phyloP scores from a whole-genome alignment of 2,113 vertebrate genomes.

The Canis aureus region DNA sequence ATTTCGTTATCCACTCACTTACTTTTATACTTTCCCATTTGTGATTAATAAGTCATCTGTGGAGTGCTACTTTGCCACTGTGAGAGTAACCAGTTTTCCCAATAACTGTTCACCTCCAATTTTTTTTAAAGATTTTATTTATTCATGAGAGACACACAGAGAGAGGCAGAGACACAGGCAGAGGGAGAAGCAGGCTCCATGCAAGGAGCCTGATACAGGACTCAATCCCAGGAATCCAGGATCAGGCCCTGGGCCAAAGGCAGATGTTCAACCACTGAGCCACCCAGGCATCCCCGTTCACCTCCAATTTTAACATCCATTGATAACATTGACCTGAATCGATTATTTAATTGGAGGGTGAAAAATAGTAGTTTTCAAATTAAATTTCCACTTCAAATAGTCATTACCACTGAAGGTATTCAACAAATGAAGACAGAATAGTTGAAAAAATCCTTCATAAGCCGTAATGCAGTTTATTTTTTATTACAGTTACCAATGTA shows the following conservation, averaged over 20 bases:
- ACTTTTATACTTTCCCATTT: not conserved
- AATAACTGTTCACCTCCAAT: not conserved
- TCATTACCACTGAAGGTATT: not conserved
- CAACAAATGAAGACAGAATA: not conserved
- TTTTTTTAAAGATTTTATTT: not conserved
- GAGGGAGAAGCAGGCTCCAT: too few species aligned
- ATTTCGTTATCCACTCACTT: not conserved
- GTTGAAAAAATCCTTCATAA: not conserved
- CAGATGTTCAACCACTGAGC: too few species aligned
- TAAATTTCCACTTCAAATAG: not conserved
- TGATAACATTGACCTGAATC: not conserved
- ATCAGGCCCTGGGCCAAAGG: too few species aligned
- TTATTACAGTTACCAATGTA: not conserved
- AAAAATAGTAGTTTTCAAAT: conserved; percentile 22
- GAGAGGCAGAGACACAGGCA: too few species aligned
- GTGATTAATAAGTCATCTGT: not conserved
- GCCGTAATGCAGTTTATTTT: not conserved
- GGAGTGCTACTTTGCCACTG: not conserved
- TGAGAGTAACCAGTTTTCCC: not conserved
- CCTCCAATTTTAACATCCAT: conserved; percentile 4
- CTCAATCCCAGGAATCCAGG: too few species aligned
- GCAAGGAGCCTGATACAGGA: too few species aligned
- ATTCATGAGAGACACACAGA: too few species aligned
- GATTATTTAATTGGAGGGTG: not conserved
- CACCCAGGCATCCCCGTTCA: not conserved